Evolutionary conservation across 2,113 vertebrate genomes (phyloP), one percentile per base, ranked within the genome.

Genomic region (Tragelaphus strepsiceros): DNA sequence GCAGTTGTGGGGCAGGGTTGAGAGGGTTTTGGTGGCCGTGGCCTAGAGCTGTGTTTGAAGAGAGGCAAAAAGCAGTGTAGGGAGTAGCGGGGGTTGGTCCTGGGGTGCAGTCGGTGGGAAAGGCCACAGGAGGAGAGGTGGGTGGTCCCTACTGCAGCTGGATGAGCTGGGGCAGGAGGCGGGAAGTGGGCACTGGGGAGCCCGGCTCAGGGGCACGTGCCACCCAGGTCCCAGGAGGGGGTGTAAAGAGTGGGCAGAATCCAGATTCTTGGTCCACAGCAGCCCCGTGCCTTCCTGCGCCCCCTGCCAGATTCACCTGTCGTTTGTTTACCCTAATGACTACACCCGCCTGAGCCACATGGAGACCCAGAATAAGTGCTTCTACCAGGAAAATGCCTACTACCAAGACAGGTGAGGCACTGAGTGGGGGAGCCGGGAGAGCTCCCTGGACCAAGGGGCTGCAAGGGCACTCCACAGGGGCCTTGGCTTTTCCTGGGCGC

Each of bases 271-370:
- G 5, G n/a, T 15, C 81, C 53, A 3, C 53, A 5, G 46, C 74
- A n/a, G 17, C n/a, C 54, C 58, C 0, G 1, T n/a, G 22, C 26
- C 13, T 64, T 61, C 2, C 13, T 7, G 7, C 6, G 30, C 81
- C 96, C 7, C 90, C 83, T 81, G 2, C 80, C 97, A 99, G 99
- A 99, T 99, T 61, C 99, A 99, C 93, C 97, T 99, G 96, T 99
- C 99, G 88, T 99, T 99, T 74, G 97, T 99, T 97, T 99, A 99
- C 94, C 99, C 99, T 6, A 99, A 99, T 71, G 99, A 99, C 98
- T 99, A 99, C 95, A 99, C 99, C 30, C 99, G 99, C 15, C 99
- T 99, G 92, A 99, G 99, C 82, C 99, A 99, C 98, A 99, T 99
- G 99, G 99, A 99, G 96, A 98, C 98, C 22, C 99, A 99, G 21